These are phyloP conservation scores for Strix uralensis DNA, from an alignment of 2,113 vertebrate species.

Conservation along the genomic window DNA sequence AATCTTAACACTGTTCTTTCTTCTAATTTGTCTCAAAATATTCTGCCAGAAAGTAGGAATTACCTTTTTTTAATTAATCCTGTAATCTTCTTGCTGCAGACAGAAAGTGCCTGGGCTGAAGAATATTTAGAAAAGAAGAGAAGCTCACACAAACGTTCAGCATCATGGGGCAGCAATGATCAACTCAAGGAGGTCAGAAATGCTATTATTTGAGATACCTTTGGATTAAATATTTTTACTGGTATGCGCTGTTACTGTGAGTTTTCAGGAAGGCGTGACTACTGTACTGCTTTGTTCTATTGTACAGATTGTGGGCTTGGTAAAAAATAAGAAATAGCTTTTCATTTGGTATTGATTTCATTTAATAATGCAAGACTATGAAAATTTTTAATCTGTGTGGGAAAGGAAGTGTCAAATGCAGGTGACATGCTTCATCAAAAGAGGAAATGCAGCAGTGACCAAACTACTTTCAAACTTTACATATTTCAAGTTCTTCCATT, in stretches of 20 bases:
- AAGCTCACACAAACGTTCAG: constrained; percentile 93
- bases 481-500: neutral
- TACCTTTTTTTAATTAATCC: neutral
- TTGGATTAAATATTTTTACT: neutral
- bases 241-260: neutral
- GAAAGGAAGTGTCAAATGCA: neutral
- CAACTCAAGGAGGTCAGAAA: constrained; percentile 95
- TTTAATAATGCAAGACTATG: neutral
- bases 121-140: constrained; percentile 91
- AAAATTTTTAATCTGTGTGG: neutral
- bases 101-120: constrained; percentile 97
- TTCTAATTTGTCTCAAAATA: neutral
- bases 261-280: neutral
- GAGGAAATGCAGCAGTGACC: neutral
- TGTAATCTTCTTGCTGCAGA: constrained; percentile 72
- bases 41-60: neutral
- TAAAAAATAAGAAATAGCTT: neutral
- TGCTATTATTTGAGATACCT: neutral
- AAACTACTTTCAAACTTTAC: neutral
- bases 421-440: neutral
- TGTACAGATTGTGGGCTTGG: neutral
- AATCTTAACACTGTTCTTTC: neutral
- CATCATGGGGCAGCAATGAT: constrained; percentile 97
- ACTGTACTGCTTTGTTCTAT: neutral
- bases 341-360: neutral